A percentile compares a stretch with the other conserved stretches of the same genome.
Evolutionary conservation across 2,113 vertebrate species (phyloP).

Genomic region (Semnornis frantzii): DNA sequence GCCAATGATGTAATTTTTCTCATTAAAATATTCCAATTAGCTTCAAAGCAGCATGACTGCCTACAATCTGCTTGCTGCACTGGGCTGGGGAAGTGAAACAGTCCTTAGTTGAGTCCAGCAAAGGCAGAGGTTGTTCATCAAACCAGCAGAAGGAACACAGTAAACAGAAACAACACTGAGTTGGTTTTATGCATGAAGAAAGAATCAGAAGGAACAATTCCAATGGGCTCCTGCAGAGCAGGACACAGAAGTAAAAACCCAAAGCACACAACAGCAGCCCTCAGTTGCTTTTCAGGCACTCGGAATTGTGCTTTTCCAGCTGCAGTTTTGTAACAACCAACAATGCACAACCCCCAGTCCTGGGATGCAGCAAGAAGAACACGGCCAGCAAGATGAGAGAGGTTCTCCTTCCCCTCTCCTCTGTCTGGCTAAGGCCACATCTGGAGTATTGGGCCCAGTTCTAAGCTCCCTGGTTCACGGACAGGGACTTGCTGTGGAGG

Average conservation of each 20-base stretch:
- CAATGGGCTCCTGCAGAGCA: neutral
- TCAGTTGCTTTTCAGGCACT: neutral
- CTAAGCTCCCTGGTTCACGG: no score
- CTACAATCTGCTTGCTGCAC: neutral
- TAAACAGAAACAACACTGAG: neutral
- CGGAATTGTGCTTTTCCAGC: fast-evolving
- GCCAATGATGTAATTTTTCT: no score
- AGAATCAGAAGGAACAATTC: neutral
- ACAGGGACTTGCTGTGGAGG: no score
- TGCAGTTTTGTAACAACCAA: neutral
- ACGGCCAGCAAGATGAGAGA: no score
- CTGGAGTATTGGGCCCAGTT: no score
- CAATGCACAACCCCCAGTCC: neutral
- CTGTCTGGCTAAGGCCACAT: no score
- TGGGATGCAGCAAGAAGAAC: no score
- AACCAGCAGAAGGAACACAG: neutral
- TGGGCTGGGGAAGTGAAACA: neutral
- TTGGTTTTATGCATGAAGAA: neutral
- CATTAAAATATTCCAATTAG: no score
- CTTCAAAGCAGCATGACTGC: no score
- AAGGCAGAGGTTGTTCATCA: fast-evolving
- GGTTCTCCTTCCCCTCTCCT: no score
- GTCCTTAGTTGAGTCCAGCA: neutral
- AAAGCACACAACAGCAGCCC: neutral
- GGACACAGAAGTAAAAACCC: neutral